Evolutionary conservation across 2,888 invertebrate genomes (phyloP), one percentile per base, ranked within the genome.

Genomic region (Omphaloscelis lunosa): DNA sequence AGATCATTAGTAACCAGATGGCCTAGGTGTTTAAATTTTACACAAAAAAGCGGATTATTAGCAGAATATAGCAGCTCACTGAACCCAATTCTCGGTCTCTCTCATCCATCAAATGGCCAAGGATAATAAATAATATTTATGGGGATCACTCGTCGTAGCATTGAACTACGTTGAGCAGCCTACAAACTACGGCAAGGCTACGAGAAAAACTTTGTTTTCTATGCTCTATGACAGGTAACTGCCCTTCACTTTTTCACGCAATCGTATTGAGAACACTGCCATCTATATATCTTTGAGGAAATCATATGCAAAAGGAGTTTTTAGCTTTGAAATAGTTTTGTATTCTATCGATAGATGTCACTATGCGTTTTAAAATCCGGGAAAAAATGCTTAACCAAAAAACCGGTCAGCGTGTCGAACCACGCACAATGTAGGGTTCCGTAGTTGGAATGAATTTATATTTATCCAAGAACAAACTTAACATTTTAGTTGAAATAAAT

Each of bases 221-320:
- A 45, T 1, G 5, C 8, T 72, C 29, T 45, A 29, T 17, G 12
- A 5, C 41, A 39, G 17, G 15, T 27, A 9, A n/a, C 34, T 17
- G 4, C 9, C 6, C 6, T 29, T 72, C 17, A 29, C 2, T 12
- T 58, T 56, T 58, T 59, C 41, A 41, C 9, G 17, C 2, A 3
- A n/a, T 12, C 1, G 5, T 74, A 23, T 78, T 76, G 29, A 48
- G 41, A 29, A 51, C 20, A 78, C 48, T 58, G 39, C 76, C 78
- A 76, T 78, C 76, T 76, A n/a, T 58, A 39, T 3, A 29, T 29
- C 3, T 9, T 29, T 0, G 6, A 0, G 11, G 7, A n/a, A 67
- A 78, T 41, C 48, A 67, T 23, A n/a, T n/a, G 29, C 2, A 29
- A 15, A 1, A n/a, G 1, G n/a, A 17, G n/a, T 20, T 7, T 1